phyloP scores from a whole-genome alignment of 2,888 invertebrate genomes.

The Buathra laborator region DNA sequence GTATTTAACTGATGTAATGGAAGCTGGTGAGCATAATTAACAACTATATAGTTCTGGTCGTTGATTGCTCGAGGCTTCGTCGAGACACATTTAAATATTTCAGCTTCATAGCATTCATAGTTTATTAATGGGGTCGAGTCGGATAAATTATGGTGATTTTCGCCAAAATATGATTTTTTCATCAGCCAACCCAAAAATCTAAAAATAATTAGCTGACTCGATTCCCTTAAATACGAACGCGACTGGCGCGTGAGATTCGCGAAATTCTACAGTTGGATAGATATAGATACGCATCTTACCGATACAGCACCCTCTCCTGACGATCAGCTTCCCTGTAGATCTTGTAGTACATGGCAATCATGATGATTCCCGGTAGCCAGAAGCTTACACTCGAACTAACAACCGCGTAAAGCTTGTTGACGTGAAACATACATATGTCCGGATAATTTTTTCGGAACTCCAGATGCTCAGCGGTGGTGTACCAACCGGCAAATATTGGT shows the following conservation, averaged over 20 bases:
- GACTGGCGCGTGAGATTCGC: background rate
- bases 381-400: slow-evolving; percentile 96
- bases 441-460: slow-evolving; percentile 80
- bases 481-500: slow-evolving; percentile 98
- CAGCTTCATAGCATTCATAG: background rate
- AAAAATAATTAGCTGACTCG: too few species aligned
- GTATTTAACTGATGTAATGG: background rate
- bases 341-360: slow-evolving; percentile 96
- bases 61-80: background rate
- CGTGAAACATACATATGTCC: slow-evolving; percentile 91
- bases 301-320: slow-evolving; percentile 93
- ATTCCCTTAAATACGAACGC: too few species aligned
- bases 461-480: slow-evolving; percentile 94
- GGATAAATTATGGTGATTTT: too few species aligned
- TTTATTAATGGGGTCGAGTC: too few species aligned
- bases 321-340: slow-evolving; percentile 94
- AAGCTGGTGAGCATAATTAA: background rate
- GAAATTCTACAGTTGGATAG: background rate
- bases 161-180: too few species aligned
- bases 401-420: slow-evolving; percentile 94
- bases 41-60: background rate
- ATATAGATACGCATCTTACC: slow-evolving; percentile 86
- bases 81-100: background rate
- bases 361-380: slow-evolving; percentile 97
- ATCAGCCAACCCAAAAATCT: too few species aligned